Evolutionary conservation across 1,140 invertebrate genomes (phyloP), one percentile per base, ranked within the genome.

Genomic region (Papilio xuthus): DNA sequence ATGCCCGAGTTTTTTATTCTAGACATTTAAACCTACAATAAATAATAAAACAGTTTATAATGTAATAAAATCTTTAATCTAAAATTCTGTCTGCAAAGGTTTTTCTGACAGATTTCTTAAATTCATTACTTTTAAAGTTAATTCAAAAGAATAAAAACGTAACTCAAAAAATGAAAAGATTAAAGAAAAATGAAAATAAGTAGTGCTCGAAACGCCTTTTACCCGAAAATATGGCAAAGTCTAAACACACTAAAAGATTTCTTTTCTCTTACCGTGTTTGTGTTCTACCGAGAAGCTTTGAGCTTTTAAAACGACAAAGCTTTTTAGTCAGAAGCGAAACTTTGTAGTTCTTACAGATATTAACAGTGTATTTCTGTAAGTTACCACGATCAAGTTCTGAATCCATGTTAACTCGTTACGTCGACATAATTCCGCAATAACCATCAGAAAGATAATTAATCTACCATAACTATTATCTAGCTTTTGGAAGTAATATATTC

Each of bases 221-320:
- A 67, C 60, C 60, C 13, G 1, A 67, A 67, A 67, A 67, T 28
- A 67, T 67, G 56, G 26, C 56, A 60, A 60, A 60, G 60, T 18
- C 26, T 67, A 15, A 67, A 28, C 60, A 67, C 60, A 23, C 60
- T 67, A 6, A 32, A 67, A 67, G 23, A 67, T 32, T 28, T 67
- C 60, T 28, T 67, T 67, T 67, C 60, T 67, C 15, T 67, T 60
- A 28, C 12, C 60, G 13, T 67, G 23, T 67, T 67, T 67, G 60
- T 28, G 60, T 67, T 67, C 60, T 28, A 67, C 60, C 60, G 60
- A 67, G 60, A 28, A 15, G 60, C 60, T 67, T 67, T 67, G 23
- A 60, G 56, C 56, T 60, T 60, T 60, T 60, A 60, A 60, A 60
- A 60, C 50, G 56, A 60, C 56, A 60, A 60, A 60, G 56, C 56